Evolutionary conservation across 2,113 vertebrate genomes (phyloP), one percentile per base, ranked within the genome.

Genomic region (Hippocampus mohnikei): DNA sequence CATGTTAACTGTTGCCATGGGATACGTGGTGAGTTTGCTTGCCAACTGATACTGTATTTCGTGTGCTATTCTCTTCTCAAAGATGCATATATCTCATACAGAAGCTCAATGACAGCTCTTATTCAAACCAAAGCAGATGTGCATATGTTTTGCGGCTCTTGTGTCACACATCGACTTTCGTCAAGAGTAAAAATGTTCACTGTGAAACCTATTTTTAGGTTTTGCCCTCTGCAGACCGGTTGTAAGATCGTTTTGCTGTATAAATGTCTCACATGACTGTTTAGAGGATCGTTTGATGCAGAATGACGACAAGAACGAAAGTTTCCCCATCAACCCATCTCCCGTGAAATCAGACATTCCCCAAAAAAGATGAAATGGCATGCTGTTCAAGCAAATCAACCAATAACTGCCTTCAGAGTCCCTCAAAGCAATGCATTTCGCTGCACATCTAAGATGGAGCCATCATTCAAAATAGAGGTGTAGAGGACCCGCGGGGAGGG

Each of bases 301-400:
- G 67, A 79, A 61, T 73, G 71, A 75, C 66, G 60, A 79, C 75
- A 75, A 74, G 80, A 86, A 82, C 87, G 25, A 85, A 81, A 73
- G 77, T 44, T 68, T 44, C 71, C 33, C 78, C 33, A 75, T 73
- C 78, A 67, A 20, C 63, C 5, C 25, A 58, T 25, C 56, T 59
- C 25, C 56, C 12, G 15, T 44, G 62, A 64, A 64, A 64, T 64
- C 29, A 63, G 72, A 74, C 73, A 70, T 70, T 25, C 33, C 33
- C 33, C 33, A 40, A 83, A 83, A 76, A 81, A 77, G 72, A 81
- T 82, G 71, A 80, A 80, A 87, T 66, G 52, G 42, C 8, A 10
- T 46, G 55, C 66, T 67, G 76, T 56, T 74, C 71, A 64, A 55
- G 63, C 23, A 55, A n/a, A 55, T 10, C 9, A 55, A 9, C 21